Conservation (phyloP, 2,797 vertebrate species). For the Tapirus indicus region DNA sequence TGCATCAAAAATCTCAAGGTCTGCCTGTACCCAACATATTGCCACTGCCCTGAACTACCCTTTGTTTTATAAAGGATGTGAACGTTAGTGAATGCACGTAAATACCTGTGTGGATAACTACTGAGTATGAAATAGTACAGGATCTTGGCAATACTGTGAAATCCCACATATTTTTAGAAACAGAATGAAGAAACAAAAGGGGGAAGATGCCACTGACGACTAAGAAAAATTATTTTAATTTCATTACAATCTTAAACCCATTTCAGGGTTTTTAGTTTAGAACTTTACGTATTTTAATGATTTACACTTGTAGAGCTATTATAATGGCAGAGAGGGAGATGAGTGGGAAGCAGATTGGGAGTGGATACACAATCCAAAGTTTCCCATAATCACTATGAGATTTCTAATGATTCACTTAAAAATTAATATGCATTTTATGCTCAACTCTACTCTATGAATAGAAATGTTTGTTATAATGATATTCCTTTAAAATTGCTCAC, state of each 20-base stretch:
- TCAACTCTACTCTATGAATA: not conserved
- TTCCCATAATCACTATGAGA: not conserved
- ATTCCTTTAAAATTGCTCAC: not conserved
- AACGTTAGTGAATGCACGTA: not conserved
- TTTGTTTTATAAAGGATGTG: not conserved
- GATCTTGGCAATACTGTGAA: not conserved
- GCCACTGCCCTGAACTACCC: not conserved
- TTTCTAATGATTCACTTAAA: not conserved
- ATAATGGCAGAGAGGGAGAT: not conserved
- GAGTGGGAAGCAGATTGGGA: not conserved
- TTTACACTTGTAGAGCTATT: not conserved
- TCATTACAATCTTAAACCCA: not conserved
- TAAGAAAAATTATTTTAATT: not conserved
- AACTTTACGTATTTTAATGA: not conserved
- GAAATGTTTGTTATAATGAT: not conserved
- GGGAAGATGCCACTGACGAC: not conserved
- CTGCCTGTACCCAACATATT: not conserved
- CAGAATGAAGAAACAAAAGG: not conserved
- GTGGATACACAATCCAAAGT: not conserved
- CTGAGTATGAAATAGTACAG: not conserved
- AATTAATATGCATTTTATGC: not conserved
- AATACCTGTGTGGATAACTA: not conserved
- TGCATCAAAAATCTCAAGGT: not conserved
- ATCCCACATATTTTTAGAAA: not conserved
- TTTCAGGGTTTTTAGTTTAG: not conserved